Percentiles rank a stretch among this genome's conserved stretches.
These are phyloP conservation scores for Papilio protenor DNA, from an alignment of 2,888 invertebrate genomes.

Conservation along the genomic window DNA sequence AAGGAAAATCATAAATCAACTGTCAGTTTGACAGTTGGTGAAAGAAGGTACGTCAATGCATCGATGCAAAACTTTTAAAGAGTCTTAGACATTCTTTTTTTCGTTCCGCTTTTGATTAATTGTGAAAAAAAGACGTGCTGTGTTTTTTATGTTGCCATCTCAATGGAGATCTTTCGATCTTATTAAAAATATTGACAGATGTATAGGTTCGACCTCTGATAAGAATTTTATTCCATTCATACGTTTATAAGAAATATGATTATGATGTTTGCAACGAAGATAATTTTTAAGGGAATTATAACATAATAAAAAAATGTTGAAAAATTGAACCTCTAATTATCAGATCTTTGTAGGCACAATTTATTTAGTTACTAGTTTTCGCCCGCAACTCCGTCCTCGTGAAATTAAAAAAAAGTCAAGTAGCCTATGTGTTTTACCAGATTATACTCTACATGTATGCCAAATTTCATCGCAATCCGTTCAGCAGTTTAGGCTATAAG, in stretches of 20 bases:
- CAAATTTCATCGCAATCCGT: too few species aligned
- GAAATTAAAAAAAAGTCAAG: too few species aligned
- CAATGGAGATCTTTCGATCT: constrained; percentile 60
- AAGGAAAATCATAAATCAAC: constrained; percentile 80
- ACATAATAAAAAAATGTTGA: neutral
- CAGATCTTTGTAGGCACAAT: neutral
- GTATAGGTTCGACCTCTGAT: constrained; percentile 50
- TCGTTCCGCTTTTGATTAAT: constrained; percentile 70
- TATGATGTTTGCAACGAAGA: neutral
- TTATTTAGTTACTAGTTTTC: neutral
- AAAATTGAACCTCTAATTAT: neutral
- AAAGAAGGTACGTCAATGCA: constrained; percentile 80
- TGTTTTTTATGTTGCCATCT: constrained; percentile 43
- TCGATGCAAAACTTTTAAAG: constrained; percentile 78
- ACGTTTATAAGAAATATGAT: constrained; percentile 20
- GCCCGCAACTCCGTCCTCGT: too few species aligned
- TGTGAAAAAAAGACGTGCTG: constrained; percentile 57
- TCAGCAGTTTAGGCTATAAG: too few species aligned
- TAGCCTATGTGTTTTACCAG: too few species aligned
- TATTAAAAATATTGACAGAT: constrained; percentile 52
- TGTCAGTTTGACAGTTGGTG: constrained; percentile 80
- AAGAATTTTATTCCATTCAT: constrained; percentile 42
- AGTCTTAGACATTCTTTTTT: constrained; percentile 64
- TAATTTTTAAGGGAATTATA: neutral
- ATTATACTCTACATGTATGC: too few species aligned